Evolutionary conservation across 1,140 invertebrate genomes (phyloP), one percentile per base, ranked within the genome.

Genomic region (Drosophila insularis): DNA sequence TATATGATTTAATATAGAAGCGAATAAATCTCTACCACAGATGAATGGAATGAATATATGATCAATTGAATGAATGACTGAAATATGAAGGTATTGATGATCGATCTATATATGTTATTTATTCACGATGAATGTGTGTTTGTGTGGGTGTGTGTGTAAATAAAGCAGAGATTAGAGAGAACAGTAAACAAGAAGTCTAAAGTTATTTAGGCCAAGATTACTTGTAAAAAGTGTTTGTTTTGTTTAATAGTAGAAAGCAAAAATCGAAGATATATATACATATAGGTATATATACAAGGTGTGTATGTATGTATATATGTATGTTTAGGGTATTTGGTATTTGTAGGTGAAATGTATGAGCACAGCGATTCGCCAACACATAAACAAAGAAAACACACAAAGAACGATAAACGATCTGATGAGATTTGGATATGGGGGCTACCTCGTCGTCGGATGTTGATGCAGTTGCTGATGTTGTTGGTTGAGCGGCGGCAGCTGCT

Each of bases 371-470:
- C 4, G 32, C 55, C 31, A 32, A 32, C 27, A 58, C 55, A 58
- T 3, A 37, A 31, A 58, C 14, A n/a, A n/a, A 31, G 32, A n/a
- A 19, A 58, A 58, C 55, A 58, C 53, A 37, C 27, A 58, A 55
- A 23, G n/a, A 21, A n/a, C n/a, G n/a, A 2, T 10, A 17, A 23
- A 23, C 14, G 27, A 56, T 37, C 14, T 14, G 55, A 10, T 58
- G 31, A 35, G 31, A 19, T 37, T 32, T 14, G 54, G 8, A 58
- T 19, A 37, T 35, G 77, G 69, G 71, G 80, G 72, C 74, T 81
- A 90, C 74, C 80, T 82, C 89, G 84, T 89, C 89, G 74, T 69
- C 64, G 62, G 67, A 74, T 81, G 80, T 68, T 76, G 80, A 77
- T 81, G 86, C 54, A 40, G 56, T 50, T 50, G 66, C 62, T 13